Base-by-base conservation (phyloP, 2,797 vertebrate species). In the Darevskia nairensis region DNA sequence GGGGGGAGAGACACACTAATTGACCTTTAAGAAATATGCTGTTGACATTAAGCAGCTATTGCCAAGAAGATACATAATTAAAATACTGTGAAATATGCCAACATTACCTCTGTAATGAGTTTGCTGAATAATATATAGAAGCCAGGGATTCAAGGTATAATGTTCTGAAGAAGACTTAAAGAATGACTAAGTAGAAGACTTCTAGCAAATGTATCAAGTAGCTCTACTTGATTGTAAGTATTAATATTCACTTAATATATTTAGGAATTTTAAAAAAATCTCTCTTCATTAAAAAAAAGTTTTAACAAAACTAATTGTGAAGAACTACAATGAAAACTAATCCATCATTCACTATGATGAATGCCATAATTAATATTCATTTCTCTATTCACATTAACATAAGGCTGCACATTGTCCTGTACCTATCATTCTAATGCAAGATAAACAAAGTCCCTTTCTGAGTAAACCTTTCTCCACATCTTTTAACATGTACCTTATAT, bases 1-100 rank as follows among this genome's bases (percentile, higher is more conserved):
- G 85, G 50, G 8, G 10, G 3, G 11, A 74, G 91, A 86, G 32
- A 83, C 13, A 86, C 39, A 72, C 46, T 0, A 13, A 9, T 21
- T 41, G 94, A 95, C 95, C 93, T 96, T 95, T 95, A 86, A 90
- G 68, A 74, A 91, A 82, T 87, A 85, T 32, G 78, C 59, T 86
- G 7, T 86, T 77, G 83, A 77, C 78, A 91, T 77, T 92, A 92
- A 69, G 0, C 83, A 95, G 81, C 91, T 86, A 81, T 85, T 32
- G 59, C 6, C 11, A 19, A 81, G 68, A 39, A 92, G 46, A 92
- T 3, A 86, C 27, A 32, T 81, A 88, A 89, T 95, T 88, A 69
- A 72, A 87, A 13, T 2, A 4, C 1, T 32, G 79, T 59, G 83
- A 88, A 80, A 82, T 90, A 11, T 59, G 75, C 2, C 69, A 9